phyloP scores from a whole-genome alignment of 2,888 invertebrate species.

The Sarcophaga subvicina region DNA sequence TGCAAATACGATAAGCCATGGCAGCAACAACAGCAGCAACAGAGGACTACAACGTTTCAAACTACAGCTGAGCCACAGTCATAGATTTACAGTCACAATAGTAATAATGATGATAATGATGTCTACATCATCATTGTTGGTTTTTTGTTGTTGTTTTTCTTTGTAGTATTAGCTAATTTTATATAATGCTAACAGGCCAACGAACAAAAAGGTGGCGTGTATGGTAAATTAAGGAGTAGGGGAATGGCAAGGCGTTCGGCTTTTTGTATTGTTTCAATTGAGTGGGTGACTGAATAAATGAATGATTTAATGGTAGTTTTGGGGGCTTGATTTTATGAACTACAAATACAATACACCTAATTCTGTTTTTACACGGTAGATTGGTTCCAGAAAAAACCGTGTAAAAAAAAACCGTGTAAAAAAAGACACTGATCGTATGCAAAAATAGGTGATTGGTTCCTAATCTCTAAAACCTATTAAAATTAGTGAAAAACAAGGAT shows the following conservation, averaged over 20 bases:
- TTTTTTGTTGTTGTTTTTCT: no score
- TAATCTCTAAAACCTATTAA: no score
- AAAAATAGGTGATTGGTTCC: no score
- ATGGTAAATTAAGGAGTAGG: neutral
- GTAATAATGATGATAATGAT: constrained; percentile 7
- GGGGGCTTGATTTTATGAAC: constrained; percentile 28
- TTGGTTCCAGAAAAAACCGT: no score
- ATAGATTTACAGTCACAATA: neutral
- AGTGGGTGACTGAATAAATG: constrained; percentile 24
- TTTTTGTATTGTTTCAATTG: constrained; percentile 45
- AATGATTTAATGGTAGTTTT: neutral
- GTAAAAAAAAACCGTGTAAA: no score
- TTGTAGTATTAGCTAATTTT: constrained; percentile 47
- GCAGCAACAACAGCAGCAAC: constrained; percentile 22
- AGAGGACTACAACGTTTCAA: neutral
- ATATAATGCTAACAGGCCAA: constrained; percentile 33
- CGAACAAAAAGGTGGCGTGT: neutral
- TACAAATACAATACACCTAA: neutral
- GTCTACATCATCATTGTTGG: neutral
- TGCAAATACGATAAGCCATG: constrained; percentile 36
- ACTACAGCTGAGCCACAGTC: neutral
- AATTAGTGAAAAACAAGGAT: no score
- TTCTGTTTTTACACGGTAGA: no score
- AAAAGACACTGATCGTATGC: no score
- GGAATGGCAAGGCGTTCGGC: neutral